These are phyloP conservation scores for Leptodactylus fuscus DNA, from an alignment of 2,113 vertebrate genomes.

Conservation along the genomic window DNA sequence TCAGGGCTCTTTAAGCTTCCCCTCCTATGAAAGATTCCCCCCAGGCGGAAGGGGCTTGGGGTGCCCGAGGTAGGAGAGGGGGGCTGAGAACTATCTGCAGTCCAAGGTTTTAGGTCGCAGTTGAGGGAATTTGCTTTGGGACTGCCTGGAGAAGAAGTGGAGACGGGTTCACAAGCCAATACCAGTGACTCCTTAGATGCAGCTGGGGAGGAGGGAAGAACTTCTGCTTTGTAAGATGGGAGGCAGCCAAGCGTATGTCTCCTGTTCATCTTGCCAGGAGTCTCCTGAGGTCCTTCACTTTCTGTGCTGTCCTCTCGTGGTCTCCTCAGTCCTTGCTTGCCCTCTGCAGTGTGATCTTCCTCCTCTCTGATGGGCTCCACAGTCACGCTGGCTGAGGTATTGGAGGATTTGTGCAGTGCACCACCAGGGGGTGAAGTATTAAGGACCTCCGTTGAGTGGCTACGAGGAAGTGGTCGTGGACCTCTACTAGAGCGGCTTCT, in stretches of 20 bases:
- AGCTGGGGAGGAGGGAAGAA: background rate
- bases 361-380: background rate
- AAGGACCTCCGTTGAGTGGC: background rate
- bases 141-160: background rate
- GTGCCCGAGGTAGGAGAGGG: background rate
- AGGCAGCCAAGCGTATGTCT: background rate
- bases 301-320: slow-evolving; percentile 3
- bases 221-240: background rate
- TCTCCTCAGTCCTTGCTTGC: slow-evolving; percentile 25
- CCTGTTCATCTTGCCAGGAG: slow-evolving; percentile 14
- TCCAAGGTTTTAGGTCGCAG: background rate
- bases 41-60: background rate
- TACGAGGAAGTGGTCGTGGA: slow-evolving; percentile 12
- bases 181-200: background rate
- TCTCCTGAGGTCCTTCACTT: background rate
- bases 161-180: background rate
- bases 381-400: rapidly evolving
- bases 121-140: background rate
- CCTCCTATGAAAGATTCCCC: slow-evolving; percentile 37
- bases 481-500: background rate
- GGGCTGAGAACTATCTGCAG: background rate
- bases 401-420: too few species aligned
- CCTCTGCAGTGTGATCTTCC: background rate
- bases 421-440: background rate
- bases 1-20: background rate